These are phyloP conservation scores for Adineta ricciae DNA, from an alignment of 2,888 invertebrate species.

Conservation along the genomic window DNA sequence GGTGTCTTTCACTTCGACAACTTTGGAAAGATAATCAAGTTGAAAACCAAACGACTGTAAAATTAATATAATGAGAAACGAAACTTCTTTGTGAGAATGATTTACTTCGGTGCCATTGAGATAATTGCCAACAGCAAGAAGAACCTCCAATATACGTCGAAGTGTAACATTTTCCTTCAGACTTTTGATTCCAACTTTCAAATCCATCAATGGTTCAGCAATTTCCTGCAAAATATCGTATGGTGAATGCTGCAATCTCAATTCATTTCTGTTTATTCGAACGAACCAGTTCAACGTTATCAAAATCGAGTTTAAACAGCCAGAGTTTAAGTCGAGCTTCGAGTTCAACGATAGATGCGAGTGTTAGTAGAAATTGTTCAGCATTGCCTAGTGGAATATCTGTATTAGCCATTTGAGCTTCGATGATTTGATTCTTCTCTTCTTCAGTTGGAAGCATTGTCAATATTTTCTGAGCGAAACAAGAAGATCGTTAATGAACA, in stretches of 20 bases:
- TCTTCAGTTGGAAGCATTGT: conserved; percentile 93
- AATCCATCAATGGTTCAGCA: conserved; percentile 93
- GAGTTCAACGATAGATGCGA: conserved; percentile 88
- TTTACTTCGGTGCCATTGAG: conserved; percentile 69
- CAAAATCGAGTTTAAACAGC: conserved; percentile 97
- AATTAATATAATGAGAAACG: background rate
- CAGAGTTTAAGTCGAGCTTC: conserved; percentile 83
- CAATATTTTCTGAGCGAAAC: conserved; percentile 61
- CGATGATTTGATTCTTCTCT: conserved; percentile 85
- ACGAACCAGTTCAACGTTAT: conserved; percentile 74
- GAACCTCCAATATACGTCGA: conserved; percentile 78
- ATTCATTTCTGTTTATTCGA: background rate
- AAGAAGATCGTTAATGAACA: background rate
- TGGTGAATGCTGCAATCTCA: no score
- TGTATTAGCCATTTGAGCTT: conserved; percentile 82
- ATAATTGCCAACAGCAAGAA: conserved; percentile 88
- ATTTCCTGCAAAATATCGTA: conserved; percentile 65
- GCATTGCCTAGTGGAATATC: conserved; percentile 84
- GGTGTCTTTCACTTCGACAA: conserved; percentile 95
- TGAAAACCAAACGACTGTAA: conserved; percentile 80
- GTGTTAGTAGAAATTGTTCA: conserved; percentile 90
- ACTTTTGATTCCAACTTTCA: conserved; percentile 88
- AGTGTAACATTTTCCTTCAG: conserved; percentile 83
- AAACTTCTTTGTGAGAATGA: background rate
- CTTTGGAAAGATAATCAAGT: conserved; percentile 85